Conservation (phyloP, 92 coral and sea anemone species). For the Siderastrea radians region DNA sequence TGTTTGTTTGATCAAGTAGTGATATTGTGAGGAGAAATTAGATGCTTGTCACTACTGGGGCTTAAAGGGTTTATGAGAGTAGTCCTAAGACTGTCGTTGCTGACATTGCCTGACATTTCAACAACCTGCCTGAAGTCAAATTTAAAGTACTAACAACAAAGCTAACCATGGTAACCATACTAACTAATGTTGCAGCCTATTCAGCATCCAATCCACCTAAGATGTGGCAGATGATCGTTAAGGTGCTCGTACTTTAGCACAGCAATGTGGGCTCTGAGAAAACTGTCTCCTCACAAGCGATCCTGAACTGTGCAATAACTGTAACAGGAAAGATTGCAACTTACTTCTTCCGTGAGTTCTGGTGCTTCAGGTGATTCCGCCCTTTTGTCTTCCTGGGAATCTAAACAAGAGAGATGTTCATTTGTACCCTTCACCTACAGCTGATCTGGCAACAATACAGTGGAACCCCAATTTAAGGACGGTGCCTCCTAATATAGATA, state of each 20-base stretch:
- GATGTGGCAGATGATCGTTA: conserved; percentile 39
- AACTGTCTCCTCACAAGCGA: conserved; percentile 59
- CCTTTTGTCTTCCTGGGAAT: neutral
- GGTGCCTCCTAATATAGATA: no score
- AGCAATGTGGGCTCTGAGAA: conserved; percentile 53
- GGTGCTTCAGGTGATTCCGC: neutral
- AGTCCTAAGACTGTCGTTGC: neutral
- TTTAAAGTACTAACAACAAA: neutral
- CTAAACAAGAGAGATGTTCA: neutral
- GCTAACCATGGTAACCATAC: neutral
- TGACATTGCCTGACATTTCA: neutral
- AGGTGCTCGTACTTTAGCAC: conserved; percentile 32
- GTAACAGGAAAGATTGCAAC: neutral
- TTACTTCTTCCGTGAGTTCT: neutral
- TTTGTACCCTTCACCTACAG: neutral
- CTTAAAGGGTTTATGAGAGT: no score
- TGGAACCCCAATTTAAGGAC: neutral
- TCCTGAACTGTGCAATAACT: conserved; percentile 32
- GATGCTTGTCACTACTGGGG: no score
- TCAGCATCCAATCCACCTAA: conserved; percentile 33
- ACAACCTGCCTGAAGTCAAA: no score
- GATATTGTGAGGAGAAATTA: no score
- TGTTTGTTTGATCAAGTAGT: no score
- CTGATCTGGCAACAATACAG: neutral
- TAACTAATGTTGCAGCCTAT: conserved; percentile 11